Conservation (phyloP, 23 tunicate genomes). For the Styela plicata region DNA sequence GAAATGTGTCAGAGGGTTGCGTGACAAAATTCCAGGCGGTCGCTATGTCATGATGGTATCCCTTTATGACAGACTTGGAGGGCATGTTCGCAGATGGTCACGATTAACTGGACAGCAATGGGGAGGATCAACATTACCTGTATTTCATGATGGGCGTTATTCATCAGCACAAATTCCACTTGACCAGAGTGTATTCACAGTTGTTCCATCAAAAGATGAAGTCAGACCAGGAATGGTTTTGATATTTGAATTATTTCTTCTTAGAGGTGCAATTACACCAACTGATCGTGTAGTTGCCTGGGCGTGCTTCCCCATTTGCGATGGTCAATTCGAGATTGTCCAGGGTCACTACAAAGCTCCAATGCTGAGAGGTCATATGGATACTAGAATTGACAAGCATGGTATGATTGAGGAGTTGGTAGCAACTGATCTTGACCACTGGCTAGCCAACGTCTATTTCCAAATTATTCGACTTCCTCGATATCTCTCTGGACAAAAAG, state of each 20-base stretch:
- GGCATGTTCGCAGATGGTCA: conserved; percentile 86
- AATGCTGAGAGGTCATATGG: conserved; percentile 91
- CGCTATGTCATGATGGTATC: conserved; percentile 93
- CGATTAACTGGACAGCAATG: conserved; percentile 86
- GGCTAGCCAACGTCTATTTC: conserved; percentile 86
- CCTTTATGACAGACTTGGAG: conserved; percentile 94
- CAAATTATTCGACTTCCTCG: conserved; percentile 79
- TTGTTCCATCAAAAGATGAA: conserved; percentile 79
- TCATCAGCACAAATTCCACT: conserved; percentile 52
- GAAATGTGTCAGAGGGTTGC: conserved; percentile 64
- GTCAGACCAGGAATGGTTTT: conserved; percentile 96
- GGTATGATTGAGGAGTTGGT: conserved; percentile 69
- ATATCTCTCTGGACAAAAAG: conserved; percentile 93
- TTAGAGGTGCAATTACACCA: conserved; percentile 83
- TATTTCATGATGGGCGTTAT: conserved; percentile 74
- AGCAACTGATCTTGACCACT: conserved; percentile 90
- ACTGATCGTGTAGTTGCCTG: conserved; percentile 94
- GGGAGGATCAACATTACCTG: conserved; percentile 95
- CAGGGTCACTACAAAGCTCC: conserved; percentile 90
- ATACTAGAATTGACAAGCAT: conserved; percentile 71
- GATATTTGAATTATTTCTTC: conserved; percentile 77
- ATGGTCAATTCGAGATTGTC: conserved; percentile 78
- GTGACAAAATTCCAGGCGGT: conserved; percentile 86
- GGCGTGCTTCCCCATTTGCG: conserved; percentile 97
- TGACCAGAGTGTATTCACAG: conserved; percentile 95